Conservation (phyloP, 2,888 invertebrate species). For the Epiblema foenella region DNA sequence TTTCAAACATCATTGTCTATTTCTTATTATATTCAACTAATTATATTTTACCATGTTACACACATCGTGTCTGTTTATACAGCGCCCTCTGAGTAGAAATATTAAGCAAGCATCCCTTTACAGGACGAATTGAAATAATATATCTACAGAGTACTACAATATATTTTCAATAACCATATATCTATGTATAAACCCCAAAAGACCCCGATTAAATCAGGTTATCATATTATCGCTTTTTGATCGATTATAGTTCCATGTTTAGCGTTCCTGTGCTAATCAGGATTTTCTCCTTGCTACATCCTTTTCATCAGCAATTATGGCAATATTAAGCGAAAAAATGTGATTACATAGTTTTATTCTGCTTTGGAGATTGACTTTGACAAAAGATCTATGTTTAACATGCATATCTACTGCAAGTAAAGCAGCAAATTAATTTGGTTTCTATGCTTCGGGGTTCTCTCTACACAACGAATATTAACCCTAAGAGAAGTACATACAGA, state of each 20-base stretch:
- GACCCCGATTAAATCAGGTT: background rate
- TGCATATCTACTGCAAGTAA: constrained; percentile 2
- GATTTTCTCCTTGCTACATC: constrained; percentile 19
- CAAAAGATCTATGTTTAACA: constrained; percentile 16
- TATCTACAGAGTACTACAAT: too few species aligned
- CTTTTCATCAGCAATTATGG: constrained; percentile 21
- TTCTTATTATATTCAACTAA: too few species aligned
- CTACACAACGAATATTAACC: constrained; percentile 15
- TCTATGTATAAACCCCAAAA: too few species aligned
- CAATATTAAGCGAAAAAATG: constrained; percentile 14
- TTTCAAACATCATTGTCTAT: background rate
- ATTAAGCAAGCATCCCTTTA: too few species aligned
- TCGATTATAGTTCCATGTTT: constrained; percentile 10
- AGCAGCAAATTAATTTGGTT: constrained; percentile 19
- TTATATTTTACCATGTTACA: too few species aligned
- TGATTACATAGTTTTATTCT: constrained; percentile 5
- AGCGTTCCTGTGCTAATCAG: constrained; percentile 22
- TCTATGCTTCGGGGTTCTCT: constrained; percentile 17
- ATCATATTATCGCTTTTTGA: background rate
- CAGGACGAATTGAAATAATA: too few species aligned
- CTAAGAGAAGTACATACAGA: constrained; percentile 18
- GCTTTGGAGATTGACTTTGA: constrained; percentile 11
- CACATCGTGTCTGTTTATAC: too few species aligned
- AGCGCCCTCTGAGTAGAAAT: too few species aligned
- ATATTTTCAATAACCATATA: too few species aligned